Base-by-base conservation (phyloP, 2,888 invertebrate genomes). In the Lingula anatina region DNA sequence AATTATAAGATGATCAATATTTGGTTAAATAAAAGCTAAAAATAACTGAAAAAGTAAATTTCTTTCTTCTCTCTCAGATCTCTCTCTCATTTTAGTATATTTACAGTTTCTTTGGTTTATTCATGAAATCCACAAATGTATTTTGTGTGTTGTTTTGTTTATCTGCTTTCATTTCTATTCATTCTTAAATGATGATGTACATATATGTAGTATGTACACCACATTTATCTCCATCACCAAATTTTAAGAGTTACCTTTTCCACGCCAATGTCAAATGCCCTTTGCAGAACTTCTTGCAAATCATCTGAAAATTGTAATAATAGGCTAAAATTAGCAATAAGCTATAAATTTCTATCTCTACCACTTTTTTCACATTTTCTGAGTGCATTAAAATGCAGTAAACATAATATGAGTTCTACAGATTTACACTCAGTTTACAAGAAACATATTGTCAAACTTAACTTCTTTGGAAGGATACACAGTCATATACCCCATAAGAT, bases 261-360 rank as follows among this genome's bases (percentile, higher is more conserved):
- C 59, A 95, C 66, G 25, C 91, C 90, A 55, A 81, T 82, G 21
- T 82, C 77, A 88, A 89, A 90, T 47, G 89, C 85, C 55, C 94
- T 82, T 37, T 83, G 76, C 39, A 95, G 71, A 2, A 95, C 90
- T 58, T 81, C 79, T 18, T 84, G 77, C 47, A 95, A 80, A 78
- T 96, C 96, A 31, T 86, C 83, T 55, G 53, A 37, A 64, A 59
- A 27, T 28, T 35, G 23, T 39, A 47, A 38, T 37, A 36, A 47
- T 35, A 31, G 31, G 9, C 9, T 31, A 31, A 31, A 31, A 31
- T 31, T 31, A 31, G 31, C 31, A 31, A 12, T 31, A 15, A 31
- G 9, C 15, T 31, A 12, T 9, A 31, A 9, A 31, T 31, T 31
- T 12, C 26, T n/a, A 37, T 5, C 15, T n/a, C 42, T 2, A 12